A percentile compares a stretch with the other conserved stretches of the same genome.
Evolutionary conservation across 1,140 invertebrate species (phyloP).

Genomic region (Ladona fulva): DNA sequence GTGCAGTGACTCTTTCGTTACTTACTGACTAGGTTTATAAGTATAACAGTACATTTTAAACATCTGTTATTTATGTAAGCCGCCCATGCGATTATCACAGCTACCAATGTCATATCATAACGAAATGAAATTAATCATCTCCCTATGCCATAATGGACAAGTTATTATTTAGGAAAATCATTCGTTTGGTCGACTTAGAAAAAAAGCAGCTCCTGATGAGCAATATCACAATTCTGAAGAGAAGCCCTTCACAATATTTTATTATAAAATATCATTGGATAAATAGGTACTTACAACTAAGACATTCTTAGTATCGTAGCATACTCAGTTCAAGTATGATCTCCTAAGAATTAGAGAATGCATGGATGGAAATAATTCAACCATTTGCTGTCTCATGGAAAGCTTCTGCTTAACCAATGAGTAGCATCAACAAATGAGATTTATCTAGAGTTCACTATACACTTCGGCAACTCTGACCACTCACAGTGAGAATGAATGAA

Average conservation of each 20-base stretch:
- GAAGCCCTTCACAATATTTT: neutral
- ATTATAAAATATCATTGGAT: neutral
- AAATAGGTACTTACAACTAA: neutral
- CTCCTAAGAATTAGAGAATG: too few species aligned
- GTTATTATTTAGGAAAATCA: neutral
- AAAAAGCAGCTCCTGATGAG: neutral
- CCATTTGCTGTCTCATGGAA: too few species aligned
- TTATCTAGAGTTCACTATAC: too few species aligned
- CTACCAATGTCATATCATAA: neutral
- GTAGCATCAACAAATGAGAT: too few species aligned
- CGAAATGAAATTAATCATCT: neutral
- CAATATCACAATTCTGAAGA: constrained; percentile 1
- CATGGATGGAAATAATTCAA: too few species aligned
- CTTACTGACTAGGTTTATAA: neutral
- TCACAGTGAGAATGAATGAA: too few species aligned
- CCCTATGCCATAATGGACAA: neutral
- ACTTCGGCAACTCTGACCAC: too few species aligned
- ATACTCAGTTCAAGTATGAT: too few species aligned
- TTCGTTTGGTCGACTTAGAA: neutral
- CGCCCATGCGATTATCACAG: neutral
- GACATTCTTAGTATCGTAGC: neutral
- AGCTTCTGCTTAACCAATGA: too few species aligned
- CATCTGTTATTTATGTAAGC: neutral
- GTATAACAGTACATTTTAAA: neutral
- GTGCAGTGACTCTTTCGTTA: neutral